phyloP scores from a whole-genome alignment of 2,888 invertebrate genomes.

The Xestia sexstrigata region DNA sequence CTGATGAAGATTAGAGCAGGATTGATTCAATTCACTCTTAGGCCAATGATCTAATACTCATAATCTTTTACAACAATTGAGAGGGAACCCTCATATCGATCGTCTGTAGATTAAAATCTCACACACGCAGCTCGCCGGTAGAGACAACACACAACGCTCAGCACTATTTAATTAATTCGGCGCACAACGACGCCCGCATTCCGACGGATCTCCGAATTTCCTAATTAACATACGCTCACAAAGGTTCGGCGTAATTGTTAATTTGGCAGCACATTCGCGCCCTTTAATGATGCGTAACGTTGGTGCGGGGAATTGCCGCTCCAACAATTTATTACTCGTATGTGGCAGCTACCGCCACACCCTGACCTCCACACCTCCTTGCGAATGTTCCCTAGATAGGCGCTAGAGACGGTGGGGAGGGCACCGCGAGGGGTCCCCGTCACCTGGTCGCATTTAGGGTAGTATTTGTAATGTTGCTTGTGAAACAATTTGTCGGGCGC shows the following conservation, averaged over 20 bases:
- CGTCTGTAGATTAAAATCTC: conserved; percentile 57
- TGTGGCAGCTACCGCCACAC: conserved; percentile 78
- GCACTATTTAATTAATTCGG: conserved; percentile 68
- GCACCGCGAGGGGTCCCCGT: conserved; percentile 57
- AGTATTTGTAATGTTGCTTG: conserved; percentile 79
- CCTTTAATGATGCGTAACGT: conserved; percentile 86
- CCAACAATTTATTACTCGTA: conserved; percentile 78
- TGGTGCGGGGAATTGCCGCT: conserved; percentile 69
- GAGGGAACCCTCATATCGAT: conserved; percentile 19
- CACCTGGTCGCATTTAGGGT: conserved; percentile 81
- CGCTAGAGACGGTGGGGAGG: background rate
- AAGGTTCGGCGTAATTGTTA: conserved; percentile 87
- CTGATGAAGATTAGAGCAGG: background rate
- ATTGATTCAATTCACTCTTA: background rate
- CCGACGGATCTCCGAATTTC: conserved; percentile 77
- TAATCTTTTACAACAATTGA: background rate
- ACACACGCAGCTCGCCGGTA: conserved; percentile 41
- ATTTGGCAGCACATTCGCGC: conserved; percentile 87
- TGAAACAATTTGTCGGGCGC: conserved; percentile 83
- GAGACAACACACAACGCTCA: conserved; percentile 50
- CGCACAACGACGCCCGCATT: conserved; percentile 57
- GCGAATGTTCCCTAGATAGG: background rate
- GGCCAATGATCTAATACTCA: background rate
- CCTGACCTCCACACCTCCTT: conserved; percentile 63
- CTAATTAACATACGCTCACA: conserved; percentile 87